Percentiles rank a stretch among this genome's conserved stretches.
phyloP scores from a whole-genome alignment of 2,888 invertebrate genomes.

The Cheilosia vulpina region DNA sequence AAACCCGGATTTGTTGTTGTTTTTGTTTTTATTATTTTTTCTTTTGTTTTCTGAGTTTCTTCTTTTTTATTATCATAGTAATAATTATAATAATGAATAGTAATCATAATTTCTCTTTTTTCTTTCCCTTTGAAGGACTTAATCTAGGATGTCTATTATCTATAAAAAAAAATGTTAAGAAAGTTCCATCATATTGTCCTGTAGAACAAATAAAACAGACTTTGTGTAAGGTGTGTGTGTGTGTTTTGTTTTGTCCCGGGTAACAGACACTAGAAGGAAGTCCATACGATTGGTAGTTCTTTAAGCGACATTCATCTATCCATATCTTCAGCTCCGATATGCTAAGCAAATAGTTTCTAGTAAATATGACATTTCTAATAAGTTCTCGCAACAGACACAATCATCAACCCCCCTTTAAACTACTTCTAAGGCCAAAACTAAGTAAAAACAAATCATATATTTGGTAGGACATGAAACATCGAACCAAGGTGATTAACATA shows the following conservation, averaged over 20 bases:
- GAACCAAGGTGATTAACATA: constrained; percentile 48
- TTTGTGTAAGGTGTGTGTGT: constrained; percentile 53
- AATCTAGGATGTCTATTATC: constrained; percentile 74
- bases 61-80: constrained; percentile 62
- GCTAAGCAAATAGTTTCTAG: constrained; percentile 1
- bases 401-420: constrained; percentile 16
- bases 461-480: constrained; percentile 26
- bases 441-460: constrained; percentile 24
- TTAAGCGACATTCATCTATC: constrained; percentile 1
- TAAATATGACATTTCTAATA: constrained; percentile 17
- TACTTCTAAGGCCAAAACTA: constrained; percentile 46
- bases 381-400: constrained; percentile 5
- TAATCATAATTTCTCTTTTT: constrained; percentile 68
- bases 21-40: constrained; percentile 49
- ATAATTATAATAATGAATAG: constrained; percentile 74
- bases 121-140: constrained; percentile 71
- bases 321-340: neutral
- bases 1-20: constrained; percentile 19
- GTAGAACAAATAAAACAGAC: constrained; percentile 52
- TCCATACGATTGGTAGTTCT: constrained; percentile 29
- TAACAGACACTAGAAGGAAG: constrained; percentile 49
- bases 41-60: constrained; percentile 42
- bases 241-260: constrained; percentile 20
- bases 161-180: constrained; percentile 67
- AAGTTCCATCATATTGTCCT: constrained; percentile 62